Evolutionary conservation across 2,113 vertebrate species (phyloP).

Genomic region (Talpa occidentalis): DNA sequence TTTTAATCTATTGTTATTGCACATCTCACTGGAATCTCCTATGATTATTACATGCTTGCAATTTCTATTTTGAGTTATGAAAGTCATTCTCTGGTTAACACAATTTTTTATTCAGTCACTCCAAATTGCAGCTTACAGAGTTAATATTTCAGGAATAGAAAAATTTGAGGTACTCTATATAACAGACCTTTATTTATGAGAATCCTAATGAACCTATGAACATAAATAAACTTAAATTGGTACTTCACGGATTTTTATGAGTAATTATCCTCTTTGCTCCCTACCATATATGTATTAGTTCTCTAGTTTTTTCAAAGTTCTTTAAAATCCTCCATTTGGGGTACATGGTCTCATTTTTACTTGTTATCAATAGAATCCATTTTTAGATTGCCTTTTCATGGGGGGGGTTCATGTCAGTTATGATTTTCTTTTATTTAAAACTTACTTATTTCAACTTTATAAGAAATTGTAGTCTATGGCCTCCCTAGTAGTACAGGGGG

Average conservation of each 20-base stretch:
- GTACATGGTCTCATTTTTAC: background rate
- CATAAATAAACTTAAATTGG: background rate
- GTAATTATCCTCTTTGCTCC: background rate
- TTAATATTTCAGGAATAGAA: background rate
- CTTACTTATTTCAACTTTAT: background rate
- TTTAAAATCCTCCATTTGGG: background rate
- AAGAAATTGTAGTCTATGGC: background rate
- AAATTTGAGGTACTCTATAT: background rate
- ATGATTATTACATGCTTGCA: background rate
- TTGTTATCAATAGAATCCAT: background rate
- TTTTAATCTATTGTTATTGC: slow-evolving; percentile 5
- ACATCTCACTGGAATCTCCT: background rate
- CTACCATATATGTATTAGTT: background rate
- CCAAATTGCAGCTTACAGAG: background rate
- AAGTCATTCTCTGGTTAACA: background rate
- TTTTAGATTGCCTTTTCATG: background rate
- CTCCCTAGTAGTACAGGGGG: too few species aligned
- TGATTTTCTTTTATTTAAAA: slow-evolving; percentile 44
- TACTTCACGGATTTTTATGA: background rate
- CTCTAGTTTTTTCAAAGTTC: background rate
- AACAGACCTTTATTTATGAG: background rate
- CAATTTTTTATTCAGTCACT: background rate
- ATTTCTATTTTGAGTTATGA: background rate
- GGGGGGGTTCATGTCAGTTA: background rate
- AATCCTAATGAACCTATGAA: background rate